Percentiles rank a stretch among this genome's conserved stretches.
These are phyloP conservation scores for Epinephelus moara DNA, from an alignment of 2,113 vertebrate species.

Conservation along the genomic window DNA sequence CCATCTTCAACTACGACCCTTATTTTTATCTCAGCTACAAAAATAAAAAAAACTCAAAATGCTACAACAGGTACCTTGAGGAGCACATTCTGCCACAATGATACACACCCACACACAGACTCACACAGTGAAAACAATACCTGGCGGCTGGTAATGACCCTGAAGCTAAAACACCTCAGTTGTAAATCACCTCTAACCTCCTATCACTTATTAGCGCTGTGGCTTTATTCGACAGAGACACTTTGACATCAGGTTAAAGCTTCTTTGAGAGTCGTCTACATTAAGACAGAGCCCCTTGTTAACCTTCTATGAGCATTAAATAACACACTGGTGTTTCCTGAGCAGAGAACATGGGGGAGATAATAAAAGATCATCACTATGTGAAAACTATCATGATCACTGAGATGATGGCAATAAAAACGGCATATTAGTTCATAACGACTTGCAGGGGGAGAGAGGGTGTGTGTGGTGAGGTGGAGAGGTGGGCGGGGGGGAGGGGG, in stretches of 20 bases:
- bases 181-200: neutral
- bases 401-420: constrained; percentile 69
- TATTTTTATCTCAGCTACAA: no score
- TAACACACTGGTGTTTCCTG: constrained; percentile 5
- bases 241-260: no score
- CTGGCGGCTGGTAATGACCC: no score
- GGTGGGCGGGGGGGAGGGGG: neutral
- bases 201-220: neutral
- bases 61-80: no score
- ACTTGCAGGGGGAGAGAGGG: constrained; percentile 14
- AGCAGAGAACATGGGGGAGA: constrained; percentile 24
- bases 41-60: no score
- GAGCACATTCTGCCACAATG: no score
- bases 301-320: constrained; percentile 7
- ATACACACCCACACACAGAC: no score
- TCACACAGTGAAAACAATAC: no score
- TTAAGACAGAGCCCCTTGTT: neutral
- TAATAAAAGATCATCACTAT: constrained; percentile 46
- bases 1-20: no score
- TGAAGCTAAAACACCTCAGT: neutral
- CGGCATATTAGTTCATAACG: constrained; percentile 66
- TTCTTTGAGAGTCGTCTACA: neutral
- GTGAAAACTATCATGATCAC: constrained; percentile 57
- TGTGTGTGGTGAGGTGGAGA: constrained; percentile 1
- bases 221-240: neutral